Base-by-base conservation (phyloP, 1,140 invertebrate genomes). In the Leucophenga varia region DNA sequence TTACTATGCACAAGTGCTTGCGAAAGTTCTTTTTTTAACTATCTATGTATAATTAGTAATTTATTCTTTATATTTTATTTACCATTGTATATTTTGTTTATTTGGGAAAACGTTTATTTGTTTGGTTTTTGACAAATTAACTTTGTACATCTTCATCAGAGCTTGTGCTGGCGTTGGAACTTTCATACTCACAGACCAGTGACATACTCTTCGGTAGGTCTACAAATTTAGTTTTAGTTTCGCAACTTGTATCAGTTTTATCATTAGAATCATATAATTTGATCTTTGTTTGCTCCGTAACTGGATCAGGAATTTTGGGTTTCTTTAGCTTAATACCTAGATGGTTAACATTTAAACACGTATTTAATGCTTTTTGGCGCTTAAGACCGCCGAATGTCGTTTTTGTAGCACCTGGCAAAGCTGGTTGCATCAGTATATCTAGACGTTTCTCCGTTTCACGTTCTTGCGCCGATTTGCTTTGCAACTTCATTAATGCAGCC, bases 401-500 rank as follows among this genome's bases (percentile, higher is more conserved):
- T 20, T 79, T 61, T 52, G 78, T 81, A 12, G 77, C 79, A 37
- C 80, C 82, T 0, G 82, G 81, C 49, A 85, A 64, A 0, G 81
- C 82, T 7, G 82, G 79, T 43, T 72, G 76, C 54, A 80, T 80
- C 0, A 83, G 63, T 22, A 85, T 79, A 46, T 79, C 78, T 35
- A 61, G 76, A 37, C 82, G 76, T 31, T 77, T 75, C 22, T 77
- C 61, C 2, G 61, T 70, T 42, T 82, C 79, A 3, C 55, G 41
- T 39, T 75, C 64, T 41, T 78, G 75, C 34, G 79, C 79, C 7
- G 63, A 70, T 37, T 78, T 76, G 3, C 84, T 82, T 61, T 81
- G 80, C 2, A 87, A 63, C 31, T 85, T 82, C 36, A 95, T 78
- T 16, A 95, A 76, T 3, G 84, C 81, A 1, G 92, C 92, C 68